Conservation (phyloP, 1,140 invertebrate species). For the Caenorhabditis latens region DNA sequence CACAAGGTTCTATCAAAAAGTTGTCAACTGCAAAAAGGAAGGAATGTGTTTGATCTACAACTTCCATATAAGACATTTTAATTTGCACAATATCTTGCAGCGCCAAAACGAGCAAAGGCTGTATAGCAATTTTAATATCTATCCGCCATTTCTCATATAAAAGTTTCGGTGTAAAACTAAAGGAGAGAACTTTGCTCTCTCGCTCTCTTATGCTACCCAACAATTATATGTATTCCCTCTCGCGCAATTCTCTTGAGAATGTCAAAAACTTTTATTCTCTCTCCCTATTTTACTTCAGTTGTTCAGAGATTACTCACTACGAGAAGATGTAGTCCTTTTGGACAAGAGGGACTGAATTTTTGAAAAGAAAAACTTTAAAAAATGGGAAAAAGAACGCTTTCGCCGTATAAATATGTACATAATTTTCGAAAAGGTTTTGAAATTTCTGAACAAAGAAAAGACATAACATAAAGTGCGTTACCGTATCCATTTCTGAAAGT, state of each 20-base stretch:
- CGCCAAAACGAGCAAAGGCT: too few relatives aligned
- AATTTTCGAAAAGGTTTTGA: not conserved
- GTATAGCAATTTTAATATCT: too few relatives aligned
- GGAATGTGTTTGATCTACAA: too few relatives aligned
- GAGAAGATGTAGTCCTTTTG: not conserved
- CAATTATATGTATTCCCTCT: constrained; percentile 9
- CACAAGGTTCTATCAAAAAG: too few relatives aligned
- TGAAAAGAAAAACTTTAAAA: too few relatives aligned
- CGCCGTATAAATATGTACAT: not conserved
- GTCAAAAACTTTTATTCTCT: constrained; percentile 23
- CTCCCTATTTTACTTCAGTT: not conserved
- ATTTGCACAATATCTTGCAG: too few relatives aligned
- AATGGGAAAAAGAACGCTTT: not conserved
- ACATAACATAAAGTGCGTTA: constrained; percentile 6
- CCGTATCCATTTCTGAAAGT: not conserved
- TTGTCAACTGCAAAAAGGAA: too few relatives aligned
- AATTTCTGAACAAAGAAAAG: not conserved
- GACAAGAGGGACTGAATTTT: too few relatives aligned
- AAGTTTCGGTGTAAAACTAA: too few relatives aligned
- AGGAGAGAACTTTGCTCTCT: not conserved
- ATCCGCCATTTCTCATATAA: too few relatives aligned
- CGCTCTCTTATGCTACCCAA: not conserved
- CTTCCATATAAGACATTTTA: too few relatives aligned
- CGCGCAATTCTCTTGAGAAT: constrained; percentile 8
- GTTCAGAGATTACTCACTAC: constrained; percentile 40